Percentiles rank a stretch among this genome's conserved stretches.
Conservation (phyloP, 2,888 invertebrate genomes). For the Dorcus hopei region DNA sequence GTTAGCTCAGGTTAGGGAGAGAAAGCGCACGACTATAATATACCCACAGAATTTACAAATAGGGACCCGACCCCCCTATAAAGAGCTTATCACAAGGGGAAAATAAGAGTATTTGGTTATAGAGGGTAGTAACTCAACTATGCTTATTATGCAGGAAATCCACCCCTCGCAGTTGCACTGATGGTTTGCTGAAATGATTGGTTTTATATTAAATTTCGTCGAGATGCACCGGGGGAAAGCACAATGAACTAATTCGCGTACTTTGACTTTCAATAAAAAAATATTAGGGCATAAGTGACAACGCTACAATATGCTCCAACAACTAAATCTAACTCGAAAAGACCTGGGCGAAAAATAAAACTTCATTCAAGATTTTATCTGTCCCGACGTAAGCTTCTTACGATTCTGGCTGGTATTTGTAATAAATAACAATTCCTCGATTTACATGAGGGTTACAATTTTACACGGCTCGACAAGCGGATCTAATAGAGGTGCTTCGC, state of each 20-base stretch:
- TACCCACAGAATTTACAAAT: conserved; percentile 30
- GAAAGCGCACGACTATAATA: conserved; percentile 23
- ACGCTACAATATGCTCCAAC: no score
- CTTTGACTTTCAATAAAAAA: not conserved
- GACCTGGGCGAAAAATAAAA: no score
- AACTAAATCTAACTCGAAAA: no score
- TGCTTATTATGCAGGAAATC: conserved; percentile 17
- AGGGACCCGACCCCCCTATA: conserved; percentile 16
- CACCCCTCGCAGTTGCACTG: conserved; percentile 15
- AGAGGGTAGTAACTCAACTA: conserved; percentile 4
- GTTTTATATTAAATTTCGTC: conserved; percentile 22
- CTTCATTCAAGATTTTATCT: not conserved
- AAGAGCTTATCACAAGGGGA: conserved; percentile 16
- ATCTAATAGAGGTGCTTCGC: conserved; percentile 8
- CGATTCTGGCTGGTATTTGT: conserved; percentile 2
- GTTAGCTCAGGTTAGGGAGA: conserved; percentile 14
- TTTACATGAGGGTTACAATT: conserved; percentile 6
- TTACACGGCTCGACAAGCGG: conserved; percentile 1
- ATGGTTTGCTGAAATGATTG: conserved; percentile 23
- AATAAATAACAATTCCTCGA: conserved; percentile 13
- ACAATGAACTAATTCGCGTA: not conserved
- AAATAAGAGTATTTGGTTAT: conserved; percentile 4
- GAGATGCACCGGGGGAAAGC: not conserved
- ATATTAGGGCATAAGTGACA: no score
- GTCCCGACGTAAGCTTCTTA: not conserved